Evolutionary conservation across 2,888 invertebrate species (phyloP), one percentile per base, ranked within the genome.

Genomic region (Piscicola geometra): DNA sequence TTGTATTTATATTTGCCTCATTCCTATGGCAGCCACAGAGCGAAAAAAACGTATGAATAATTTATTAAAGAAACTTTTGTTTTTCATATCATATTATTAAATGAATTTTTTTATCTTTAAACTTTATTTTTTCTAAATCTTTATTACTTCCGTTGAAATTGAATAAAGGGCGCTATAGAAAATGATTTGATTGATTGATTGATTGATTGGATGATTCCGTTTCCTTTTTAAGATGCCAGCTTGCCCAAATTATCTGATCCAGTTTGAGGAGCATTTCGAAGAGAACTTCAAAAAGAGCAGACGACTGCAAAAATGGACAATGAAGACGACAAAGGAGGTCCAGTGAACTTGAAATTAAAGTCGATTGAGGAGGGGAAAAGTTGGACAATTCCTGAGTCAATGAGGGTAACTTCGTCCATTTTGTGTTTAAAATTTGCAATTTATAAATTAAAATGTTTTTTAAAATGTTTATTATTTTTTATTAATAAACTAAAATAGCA

Each of bases 371-470:
- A 25, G 21, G 71, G 52, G 25, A 25, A 52, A 30, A 25, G 50
- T 9, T 71, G 71, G 71, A 50, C 71, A 2, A 71, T 71, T 52
- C 71, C 71, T n/a, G 71, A 71, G 30, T 50, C 30, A 1, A 32
- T 71, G 52, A 47, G 71, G 32, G 52, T 36, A 47, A 35, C n/a
- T n/a, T n/a, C n/a, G n/a, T n/a, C n/a, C n/a, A n/a, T n/a, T n/a
- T n/a, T n/a, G 68, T 28, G 32, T 0, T 9, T 33, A 5, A 1
- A 9, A n/a, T n/a, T n/a, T n/a, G 28, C 9, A 33, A 25, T 64
- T 64, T 25, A 64, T 64, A 25, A 9, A 64, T 25, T 32, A 2
- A 30, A 47, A 9, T 47, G 50, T 47, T 25, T 25, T 56, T 56
- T 56, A 56, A 56, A 25, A 5, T 25, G 15, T 68, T 68, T 28